A percentile compares a stretch with the other conserved stretches of the same genome.
These are phyloP conservation scores for Pituophis catenifer DNA, from an alignment of 2,113 vertebrate genomes.

Conservation along the genomic window DNA sequence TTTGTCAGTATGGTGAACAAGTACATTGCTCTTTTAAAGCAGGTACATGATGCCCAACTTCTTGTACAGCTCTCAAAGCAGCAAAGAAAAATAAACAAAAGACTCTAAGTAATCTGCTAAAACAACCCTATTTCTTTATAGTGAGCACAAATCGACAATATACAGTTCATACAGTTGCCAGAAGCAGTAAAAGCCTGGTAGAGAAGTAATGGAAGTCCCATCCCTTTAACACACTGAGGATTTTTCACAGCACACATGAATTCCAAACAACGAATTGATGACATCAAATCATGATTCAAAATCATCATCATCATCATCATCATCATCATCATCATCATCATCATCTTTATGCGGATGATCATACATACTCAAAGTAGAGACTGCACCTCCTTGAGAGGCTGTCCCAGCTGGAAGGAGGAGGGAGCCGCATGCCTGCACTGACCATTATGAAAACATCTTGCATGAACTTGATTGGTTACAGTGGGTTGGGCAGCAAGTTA, in stretches of 20 bases:
- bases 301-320: no score
- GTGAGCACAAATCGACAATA: slow-evolving; percentile 1
- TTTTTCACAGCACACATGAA: background rate
- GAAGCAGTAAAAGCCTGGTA: background rate
- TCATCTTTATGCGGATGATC: background rate
- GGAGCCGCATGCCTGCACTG: background rate
- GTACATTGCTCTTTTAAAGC: slow-evolving; percentile 27
- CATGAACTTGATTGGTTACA: no score
- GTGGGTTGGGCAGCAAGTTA: background rate
- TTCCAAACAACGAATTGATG: background rate
- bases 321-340: no score
- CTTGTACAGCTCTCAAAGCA: background rate
- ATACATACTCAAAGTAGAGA: no score
- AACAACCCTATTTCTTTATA: background rate
- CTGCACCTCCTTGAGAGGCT: background rate
- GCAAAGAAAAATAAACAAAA: slow-evolving; percentile 34
- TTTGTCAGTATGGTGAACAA: slow-evolving; percentile 13
- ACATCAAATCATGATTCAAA: background rate
- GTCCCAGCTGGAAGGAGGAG: background rate
- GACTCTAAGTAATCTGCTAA: slow-evolving; percentile 4
- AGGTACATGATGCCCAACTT: slow-evolving; percentile 5
- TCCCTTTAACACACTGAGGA: background rate
- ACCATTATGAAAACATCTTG: background rate
- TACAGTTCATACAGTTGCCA: background rate
- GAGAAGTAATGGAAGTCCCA: background rate